A percentile compares a stretch with the other conserved stretches of the same genome.
Evolutionary conservation across 1,140 invertebrate species (phyloP).

Genomic region (Zaprionus tsacasi): DNA sequence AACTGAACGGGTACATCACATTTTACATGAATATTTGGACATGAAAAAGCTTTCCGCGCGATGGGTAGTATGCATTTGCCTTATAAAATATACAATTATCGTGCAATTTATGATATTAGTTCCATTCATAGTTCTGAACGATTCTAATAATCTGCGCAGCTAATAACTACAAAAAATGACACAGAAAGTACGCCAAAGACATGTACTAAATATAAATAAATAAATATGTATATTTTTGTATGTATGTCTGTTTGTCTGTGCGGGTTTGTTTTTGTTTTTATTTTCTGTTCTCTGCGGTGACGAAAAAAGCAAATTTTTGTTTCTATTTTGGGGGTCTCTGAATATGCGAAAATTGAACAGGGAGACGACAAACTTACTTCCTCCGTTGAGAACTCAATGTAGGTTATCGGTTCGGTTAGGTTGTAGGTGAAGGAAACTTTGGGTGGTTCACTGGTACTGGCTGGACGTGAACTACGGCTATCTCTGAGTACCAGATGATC

Average conservation of each 20-base stretch:
- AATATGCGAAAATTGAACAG: constrained; percentile 57
- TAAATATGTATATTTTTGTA: constrained; percentile 48
- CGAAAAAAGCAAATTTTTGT: constrained; percentile 56
- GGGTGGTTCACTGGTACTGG: constrained; percentile 43
- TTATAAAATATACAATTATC: background rate
- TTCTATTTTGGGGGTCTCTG: constrained; percentile 50
- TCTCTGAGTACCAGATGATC: constrained; percentile 76
- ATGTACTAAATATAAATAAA: constrained; percentile 64
- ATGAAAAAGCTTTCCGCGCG: too few relatives aligned
- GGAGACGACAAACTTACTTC: constrained; percentile 65
- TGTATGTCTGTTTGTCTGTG: constrained; percentile 37
- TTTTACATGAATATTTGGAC: too few relatives aligned
- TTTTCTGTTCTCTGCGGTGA: constrained; percentile 31
- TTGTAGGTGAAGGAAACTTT: constrained; percentile 68
- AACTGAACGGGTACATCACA: too few relatives aligned
- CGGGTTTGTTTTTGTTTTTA: constrained; percentile 7
- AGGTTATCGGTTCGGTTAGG: constrained; percentile 70
- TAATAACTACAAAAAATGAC: constrained; percentile 33
- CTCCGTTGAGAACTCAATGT: constrained; percentile 67
- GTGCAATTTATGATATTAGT: too few relatives aligned
- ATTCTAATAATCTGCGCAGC: constrained; percentile 37
- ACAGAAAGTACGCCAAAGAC: constrained; percentile 31
- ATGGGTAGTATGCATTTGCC: too few relatives aligned
- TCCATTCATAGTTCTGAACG: background rate
- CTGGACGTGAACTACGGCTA: constrained; percentile 60